Evolutionary conservation across 1,140 invertebrate genomes (phyloP).

Genomic region (Sycophaga agraensis): DNA sequence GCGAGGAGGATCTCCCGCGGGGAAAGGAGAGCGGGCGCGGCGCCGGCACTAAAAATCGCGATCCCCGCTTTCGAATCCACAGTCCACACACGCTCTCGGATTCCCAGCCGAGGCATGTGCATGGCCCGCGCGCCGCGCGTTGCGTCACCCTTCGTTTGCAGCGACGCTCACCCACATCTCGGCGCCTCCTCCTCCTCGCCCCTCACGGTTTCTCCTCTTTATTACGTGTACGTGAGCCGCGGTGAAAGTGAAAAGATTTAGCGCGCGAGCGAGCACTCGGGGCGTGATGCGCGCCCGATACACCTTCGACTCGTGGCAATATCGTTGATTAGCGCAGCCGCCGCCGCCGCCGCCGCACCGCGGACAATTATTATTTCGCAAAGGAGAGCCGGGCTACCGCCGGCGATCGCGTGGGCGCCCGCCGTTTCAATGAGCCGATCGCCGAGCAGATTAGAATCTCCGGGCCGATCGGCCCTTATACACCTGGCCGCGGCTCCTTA

Average conservation of each 20-base stretch:
- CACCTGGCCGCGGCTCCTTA: too few relatives aligned
- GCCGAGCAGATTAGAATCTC: too few relatives aligned
- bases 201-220: neutral
- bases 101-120: too few relatives aligned
- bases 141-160: neutral
- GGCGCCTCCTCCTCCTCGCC: neutral
- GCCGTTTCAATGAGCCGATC: slow-evolving; percentile 7
- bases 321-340: slow-evolving; percentile 35
- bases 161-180: too few relatives aligned
- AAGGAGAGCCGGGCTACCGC: slow-evolving; percentile 8
- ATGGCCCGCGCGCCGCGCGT: slow-evolving; percentile 2
- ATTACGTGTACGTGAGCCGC: neutral
- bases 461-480: too few relatives aligned
- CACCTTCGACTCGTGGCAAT: slow-evolving; percentile 32
- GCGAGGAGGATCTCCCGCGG: too few relatives aligned
- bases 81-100: too few relatives aligned
- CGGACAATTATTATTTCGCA: slow-evolving; percentile 20
- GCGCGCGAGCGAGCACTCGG: neutral
- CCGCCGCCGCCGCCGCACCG: neutral
- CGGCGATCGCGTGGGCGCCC: neutral
- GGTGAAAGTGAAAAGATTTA: slow-evolving; percentile 40
- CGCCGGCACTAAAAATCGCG: too few relatives aligned
- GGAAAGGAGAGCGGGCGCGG: too few relatives aligned
- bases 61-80: too few relatives aligned
- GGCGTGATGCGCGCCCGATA: slow-evolving; percentile 25